These are phyloP conservation scores for Anthoptus insignis DNA, from an alignment of 2,888 invertebrate genomes.

Conservation along the genomic window DNA sequence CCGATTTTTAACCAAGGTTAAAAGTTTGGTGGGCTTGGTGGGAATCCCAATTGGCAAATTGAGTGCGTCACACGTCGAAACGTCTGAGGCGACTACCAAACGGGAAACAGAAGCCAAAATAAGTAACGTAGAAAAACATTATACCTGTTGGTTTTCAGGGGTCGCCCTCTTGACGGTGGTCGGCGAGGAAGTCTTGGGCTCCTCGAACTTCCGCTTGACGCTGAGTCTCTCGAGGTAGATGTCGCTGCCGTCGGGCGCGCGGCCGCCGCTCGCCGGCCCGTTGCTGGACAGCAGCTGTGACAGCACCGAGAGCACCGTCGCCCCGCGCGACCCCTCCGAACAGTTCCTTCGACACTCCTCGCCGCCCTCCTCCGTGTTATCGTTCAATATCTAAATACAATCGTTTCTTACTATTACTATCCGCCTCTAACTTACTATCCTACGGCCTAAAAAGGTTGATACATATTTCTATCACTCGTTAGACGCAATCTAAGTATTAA, in stretches of 20 bases:
- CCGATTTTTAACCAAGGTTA: too few relatives aligned
- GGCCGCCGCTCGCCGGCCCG: constrained; percentile 70
- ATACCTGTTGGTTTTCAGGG: constrained; percentile 82
- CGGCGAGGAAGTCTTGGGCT: constrained; percentile 87
- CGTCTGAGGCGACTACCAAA: too few relatives aligned
- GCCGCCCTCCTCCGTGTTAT: constrained; percentile 93
- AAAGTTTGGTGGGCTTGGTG: too few relatives aligned
- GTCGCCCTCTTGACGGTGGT: constrained; percentile 86
- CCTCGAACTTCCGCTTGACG: constrained; percentile 79
- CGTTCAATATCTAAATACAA: constrained; percentile 91
- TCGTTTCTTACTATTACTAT: too few relatives aligned
- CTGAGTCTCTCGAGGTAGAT: constrained; percentile 71
- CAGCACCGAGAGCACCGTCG: constrained; percentile 70
- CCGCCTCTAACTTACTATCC: too few relatives aligned
- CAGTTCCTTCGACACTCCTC: constrained; percentile 85
- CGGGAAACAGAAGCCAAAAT: too few relatives aligned
- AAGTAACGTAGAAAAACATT: neutral
- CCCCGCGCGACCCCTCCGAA: constrained; percentile 69
- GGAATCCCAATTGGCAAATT: too few relatives aligned
- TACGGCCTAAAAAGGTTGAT: too few relatives aligned
- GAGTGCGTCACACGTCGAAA: too few relatives aligned
- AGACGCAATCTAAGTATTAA: too few relatives aligned
- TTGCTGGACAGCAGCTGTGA: constrained; percentile 80
- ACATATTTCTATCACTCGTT: too few relatives aligned
- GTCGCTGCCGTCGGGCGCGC: constrained; percentile 67